Evolutionary conservation across 1,140 invertebrate species (phyloP).

Genomic region (Centruroides vittatus): DNA sequence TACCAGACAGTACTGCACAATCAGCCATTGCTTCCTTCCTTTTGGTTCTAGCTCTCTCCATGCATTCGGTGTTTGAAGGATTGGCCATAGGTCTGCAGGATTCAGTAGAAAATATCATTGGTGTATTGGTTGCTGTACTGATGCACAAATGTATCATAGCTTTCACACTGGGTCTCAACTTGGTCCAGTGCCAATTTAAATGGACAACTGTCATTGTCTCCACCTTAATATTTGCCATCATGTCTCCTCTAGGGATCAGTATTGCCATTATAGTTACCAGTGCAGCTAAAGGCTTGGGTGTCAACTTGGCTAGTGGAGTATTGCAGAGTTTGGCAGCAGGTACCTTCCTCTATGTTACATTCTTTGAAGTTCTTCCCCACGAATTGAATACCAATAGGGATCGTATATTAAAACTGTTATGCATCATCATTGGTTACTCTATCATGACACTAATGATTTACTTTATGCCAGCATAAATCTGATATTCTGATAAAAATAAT

Average conservation of each 20-base stretch:
- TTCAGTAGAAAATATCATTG: slow-evolving; percentile 50
- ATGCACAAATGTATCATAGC: slow-evolving; percentile 82
- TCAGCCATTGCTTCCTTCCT: slow-evolving; percentile 51
- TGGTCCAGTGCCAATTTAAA: slow-evolving; percentile 15
- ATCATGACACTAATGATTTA: slow-evolving; percentile 20
- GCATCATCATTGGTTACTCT: slow-evolving; percentile 37
- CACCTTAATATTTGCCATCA: slow-evolving; percentile 16
- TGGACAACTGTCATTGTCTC: background rate
- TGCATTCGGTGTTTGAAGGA: slow-evolving; percentile 85
- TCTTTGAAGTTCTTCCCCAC: slow-evolving; percentile 72
- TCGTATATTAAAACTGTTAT: slow-evolving; percentile 35
- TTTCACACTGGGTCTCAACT: slow-evolving; percentile 31
- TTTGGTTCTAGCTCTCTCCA: slow-evolving; percentile 69
- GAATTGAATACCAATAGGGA: slow-evolving; percentile 37
- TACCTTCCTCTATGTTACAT: slow-evolving; percentile 80
- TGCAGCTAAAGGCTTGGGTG: slow-evolving; percentile 19
- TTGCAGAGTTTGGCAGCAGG: slow-evolving; percentile 63
- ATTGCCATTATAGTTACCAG: slow-evolving; percentile 8
- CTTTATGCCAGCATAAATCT: slow-evolving; percentile 4
- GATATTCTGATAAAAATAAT: background rate
- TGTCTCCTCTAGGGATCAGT: slow-evolving; percentile 19
- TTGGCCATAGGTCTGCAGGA: slow-evolving; percentile 59
- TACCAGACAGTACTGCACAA: slow-evolving; percentile 7
- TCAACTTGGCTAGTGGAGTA: slow-evolving; percentile 33
- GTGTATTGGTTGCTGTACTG: slow-evolving; percentile 63